phyloP scores from a whole-genome alignment of 1,140 invertebrate species.

The Polyergus mexicanus region DNA sequence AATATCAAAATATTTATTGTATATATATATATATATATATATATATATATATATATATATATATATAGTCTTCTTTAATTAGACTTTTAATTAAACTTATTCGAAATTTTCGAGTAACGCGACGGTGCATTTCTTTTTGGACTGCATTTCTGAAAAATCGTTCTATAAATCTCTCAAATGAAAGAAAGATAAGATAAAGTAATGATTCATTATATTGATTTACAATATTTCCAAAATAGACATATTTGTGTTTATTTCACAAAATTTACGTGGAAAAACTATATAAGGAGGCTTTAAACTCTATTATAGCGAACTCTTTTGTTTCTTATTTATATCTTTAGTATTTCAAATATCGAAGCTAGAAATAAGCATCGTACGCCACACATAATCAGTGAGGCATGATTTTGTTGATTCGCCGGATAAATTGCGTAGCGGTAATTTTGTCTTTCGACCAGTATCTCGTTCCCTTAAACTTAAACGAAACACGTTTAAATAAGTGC shows the following conservation, averaged over 20 bases:
- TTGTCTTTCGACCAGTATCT: slow-evolving; percentile 16
- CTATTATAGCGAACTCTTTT: neutral
- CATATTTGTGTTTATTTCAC: neutral
- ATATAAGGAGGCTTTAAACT: neutral
- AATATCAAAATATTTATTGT: neutral
- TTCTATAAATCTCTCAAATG: neutral
- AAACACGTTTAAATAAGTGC: slow-evolving; percentile 21
- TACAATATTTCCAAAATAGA: neutral
- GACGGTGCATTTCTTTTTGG: neutral
- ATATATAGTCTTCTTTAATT: slow-evolving; percentile 5
- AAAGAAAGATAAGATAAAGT: neutral
- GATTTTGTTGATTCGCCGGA: neutral
- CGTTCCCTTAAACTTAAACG: slow-evolving; percentile 39
- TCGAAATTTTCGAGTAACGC: neutral
- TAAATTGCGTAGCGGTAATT: slow-evolving; percentile 34
- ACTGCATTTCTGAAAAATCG: neutral
- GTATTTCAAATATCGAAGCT: neutral
- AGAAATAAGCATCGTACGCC: neutral
- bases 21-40: slow-evolving; percentile 29
- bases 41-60: slow-evolving; percentile 31
- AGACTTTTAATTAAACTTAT: neutral
- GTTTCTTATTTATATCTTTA: neutral
- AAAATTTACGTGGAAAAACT: neutral
- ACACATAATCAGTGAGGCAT: neutral
- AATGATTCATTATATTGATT: slow-evolving; percentile 12